These are phyloP conservation scores for Aegotheles bennettii DNA, from an alignment of 2,113 vertebrate species.

Conservation along the genomic window DNA sequence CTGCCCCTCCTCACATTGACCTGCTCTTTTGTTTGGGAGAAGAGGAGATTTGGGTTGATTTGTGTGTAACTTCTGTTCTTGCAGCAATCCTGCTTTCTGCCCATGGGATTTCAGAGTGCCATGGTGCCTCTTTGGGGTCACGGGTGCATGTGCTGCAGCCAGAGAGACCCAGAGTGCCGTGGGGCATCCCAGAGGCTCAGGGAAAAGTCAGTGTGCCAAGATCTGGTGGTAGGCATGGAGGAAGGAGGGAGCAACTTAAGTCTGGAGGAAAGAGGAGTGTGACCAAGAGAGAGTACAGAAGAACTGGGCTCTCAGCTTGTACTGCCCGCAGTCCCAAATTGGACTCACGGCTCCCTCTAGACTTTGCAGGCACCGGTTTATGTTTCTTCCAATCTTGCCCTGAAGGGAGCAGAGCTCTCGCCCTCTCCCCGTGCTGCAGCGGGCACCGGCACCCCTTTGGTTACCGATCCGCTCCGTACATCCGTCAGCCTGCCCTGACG, in stretches of 20 bases:
- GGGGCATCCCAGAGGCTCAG: background rate
- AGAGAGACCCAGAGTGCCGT: fast-evolving
- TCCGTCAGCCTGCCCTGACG: background rate
- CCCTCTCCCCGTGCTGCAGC: fast-evolving
- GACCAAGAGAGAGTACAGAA: background rate
- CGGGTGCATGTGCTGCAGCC: fast-evolving
- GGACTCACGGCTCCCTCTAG: background rate
- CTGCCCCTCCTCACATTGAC: background rate
- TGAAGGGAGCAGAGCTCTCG: background rate
- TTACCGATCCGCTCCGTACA: background rate
- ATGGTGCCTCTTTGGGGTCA: background rate
- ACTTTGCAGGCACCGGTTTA: background rate
- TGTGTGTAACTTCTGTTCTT: background rate
- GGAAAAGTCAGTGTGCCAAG: background rate
- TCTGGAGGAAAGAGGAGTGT: fast-evolving
- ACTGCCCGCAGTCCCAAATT: background rate
- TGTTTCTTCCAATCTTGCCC: background rate
- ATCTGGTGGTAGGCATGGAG: background rate
- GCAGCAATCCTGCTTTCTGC: background rate
- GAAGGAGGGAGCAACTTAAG: background rate
- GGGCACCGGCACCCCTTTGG: background rate
- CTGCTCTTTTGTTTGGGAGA: background rate
- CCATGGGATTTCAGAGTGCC: background rate
- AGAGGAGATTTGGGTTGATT: background rate
- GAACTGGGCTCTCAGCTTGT: background rate